A percentile compares a stretch with the other conserved stretches of the same genome.
Evolutionary conservation across 2,113 vertebrate species (phyloP).

Genomic region (Mystacornis crossleyi): DNA sequence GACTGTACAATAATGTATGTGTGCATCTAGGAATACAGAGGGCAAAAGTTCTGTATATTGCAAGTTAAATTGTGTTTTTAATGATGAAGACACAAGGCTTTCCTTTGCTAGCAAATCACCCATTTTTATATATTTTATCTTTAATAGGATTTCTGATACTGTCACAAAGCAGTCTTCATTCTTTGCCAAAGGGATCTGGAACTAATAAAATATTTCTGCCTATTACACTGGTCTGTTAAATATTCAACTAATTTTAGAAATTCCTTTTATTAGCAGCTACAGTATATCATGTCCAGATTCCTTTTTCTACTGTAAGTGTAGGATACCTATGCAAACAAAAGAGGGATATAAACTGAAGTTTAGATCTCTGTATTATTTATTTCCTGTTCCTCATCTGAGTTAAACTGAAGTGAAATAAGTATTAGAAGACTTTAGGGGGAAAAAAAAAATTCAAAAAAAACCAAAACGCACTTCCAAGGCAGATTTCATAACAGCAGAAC

Average conservation of each 20-base stretch:
- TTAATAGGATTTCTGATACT: not conserved
- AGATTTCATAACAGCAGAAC: constrained; percentile 50
- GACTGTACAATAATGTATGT: not conserved
- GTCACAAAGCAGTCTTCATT: not conserved
- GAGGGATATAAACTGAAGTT: not conserved
- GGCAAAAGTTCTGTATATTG: not conserved
- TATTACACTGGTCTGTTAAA: not conserved
- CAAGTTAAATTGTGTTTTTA: not conserved
- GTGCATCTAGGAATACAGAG: not conserved
- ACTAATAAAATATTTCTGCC: not conserved
- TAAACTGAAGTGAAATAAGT: not conserved
- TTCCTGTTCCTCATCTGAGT: not conserved
- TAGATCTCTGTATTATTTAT: not conserved
- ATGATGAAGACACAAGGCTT: not conserved
- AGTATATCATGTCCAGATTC: not conserved
- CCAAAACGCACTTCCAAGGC: not conserved
- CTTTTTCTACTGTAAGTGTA: not conserved
- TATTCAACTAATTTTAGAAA: not conserved
- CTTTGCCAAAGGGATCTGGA: not conserved
- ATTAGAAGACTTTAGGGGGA: not conserved
- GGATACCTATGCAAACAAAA: not conserved
- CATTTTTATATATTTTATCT: not conserved
- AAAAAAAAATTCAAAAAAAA: not conserved
- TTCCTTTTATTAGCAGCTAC: not conserved
- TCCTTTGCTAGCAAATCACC: not conserved